Evolutionary conservation across 1,140 invertebrate species (phyloP).

Genomic region (Potamilus streckersoni): DNA sequence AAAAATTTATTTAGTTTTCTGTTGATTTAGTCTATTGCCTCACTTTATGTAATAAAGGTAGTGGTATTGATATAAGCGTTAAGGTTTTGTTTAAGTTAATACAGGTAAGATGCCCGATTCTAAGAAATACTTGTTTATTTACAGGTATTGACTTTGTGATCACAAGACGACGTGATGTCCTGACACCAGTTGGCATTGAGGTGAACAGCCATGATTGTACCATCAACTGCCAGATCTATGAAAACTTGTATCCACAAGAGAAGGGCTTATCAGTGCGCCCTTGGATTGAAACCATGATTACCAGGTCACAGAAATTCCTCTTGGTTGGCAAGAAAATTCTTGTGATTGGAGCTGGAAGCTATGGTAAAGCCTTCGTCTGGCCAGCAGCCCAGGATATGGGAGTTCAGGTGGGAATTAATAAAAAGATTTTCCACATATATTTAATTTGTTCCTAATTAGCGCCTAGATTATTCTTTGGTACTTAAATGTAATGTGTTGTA

Average conservation of each 20-base stretch:
- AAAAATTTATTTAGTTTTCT: no score
- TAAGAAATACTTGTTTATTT: background rate
- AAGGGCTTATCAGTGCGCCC: constrained; percentile 24
- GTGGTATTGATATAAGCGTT: no score
- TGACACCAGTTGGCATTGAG: constrained; percentile 33
- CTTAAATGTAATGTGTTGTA: no score
- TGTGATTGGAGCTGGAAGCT: constrained; percentile 32
- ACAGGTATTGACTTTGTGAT: constrained; percentile 43
- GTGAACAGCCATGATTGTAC: constrained; percentile 49
- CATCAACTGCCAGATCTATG: constrained; percentile 44
- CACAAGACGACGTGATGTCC: constrained; percentile 12
- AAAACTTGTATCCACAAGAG: constrained; percentile 24
- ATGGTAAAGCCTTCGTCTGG: constrained; percentile 24
- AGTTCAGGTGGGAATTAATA: no score
- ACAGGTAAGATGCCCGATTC: no score
- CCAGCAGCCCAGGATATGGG: background rate
- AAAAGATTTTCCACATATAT: no score
- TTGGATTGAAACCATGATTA: constrained; percentile 38
- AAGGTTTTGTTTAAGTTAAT: no score
- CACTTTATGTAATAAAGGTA: no score
- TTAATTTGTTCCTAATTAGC: no score
- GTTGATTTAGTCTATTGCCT: no score
- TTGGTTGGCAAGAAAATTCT: constrained; percentile 32
- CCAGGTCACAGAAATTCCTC: constrained; percentile 30
- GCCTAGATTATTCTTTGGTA: no score